Evolutionary conservation across 2,113 vertebrate species (phyloP).

Genomic region (Passer domesticus): DNA sequence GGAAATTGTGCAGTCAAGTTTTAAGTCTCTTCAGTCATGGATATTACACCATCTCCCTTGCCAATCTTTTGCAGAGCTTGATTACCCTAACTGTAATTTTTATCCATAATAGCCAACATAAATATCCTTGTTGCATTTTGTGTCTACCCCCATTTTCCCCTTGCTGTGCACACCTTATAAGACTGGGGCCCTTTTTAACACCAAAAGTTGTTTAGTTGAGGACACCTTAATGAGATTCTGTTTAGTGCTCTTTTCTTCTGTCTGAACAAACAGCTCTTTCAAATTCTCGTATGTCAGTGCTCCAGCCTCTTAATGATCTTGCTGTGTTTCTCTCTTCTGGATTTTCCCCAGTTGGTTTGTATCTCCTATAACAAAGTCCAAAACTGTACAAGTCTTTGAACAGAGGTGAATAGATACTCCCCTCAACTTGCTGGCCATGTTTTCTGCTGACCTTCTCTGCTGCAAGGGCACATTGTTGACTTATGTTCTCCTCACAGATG

Average conservation of each 20-base stretch:
- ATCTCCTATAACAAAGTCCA: neutral
- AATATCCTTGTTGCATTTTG: neutral
- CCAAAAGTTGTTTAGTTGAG: neutral
- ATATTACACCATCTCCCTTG: neutral
- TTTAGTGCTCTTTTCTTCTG: neutral
- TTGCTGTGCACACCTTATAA: neutral
- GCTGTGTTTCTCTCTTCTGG: neutral
- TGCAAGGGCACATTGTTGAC: neutral
- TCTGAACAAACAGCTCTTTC: neutral
- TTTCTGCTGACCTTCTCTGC: neutral
- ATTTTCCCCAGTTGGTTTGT: neutral
- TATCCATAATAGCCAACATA: neutral
- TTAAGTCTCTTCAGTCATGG: neutral
- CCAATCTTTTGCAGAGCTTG: neutral
- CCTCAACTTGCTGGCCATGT: neutral
- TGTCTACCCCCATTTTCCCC: neutral
- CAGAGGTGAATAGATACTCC: neutral
- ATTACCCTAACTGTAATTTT: neutral
- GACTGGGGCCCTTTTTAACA: neutral
- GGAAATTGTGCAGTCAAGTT: neutral
- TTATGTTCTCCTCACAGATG: neutral
- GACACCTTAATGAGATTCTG: neutral
- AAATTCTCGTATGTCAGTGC: neutral
- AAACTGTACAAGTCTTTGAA: neutral
- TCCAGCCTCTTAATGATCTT: neutral